phyloP scores from a whole-genome alignment of 2,888 invertebrate genomes.

The Byasa hedistus region DNA sequence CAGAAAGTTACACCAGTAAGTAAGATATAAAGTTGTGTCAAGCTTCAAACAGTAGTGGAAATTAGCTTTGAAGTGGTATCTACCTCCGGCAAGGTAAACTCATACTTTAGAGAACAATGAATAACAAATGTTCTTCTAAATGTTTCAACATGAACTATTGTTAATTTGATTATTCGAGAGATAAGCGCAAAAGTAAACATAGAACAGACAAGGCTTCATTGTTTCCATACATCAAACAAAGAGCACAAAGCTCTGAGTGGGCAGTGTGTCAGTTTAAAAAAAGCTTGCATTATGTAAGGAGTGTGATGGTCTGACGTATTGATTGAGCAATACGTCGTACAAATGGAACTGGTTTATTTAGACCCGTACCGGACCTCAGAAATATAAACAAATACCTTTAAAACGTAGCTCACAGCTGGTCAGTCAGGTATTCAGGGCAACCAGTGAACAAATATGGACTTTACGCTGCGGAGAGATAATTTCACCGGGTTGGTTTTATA shows the following conservation, averaged over 20 bases:
- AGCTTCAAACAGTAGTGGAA: background rate
- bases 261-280: conserved; percentile 61
- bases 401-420: conserved; percentile 38
- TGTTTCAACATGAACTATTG: conserved; percentile 39
- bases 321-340: conserved; percentile 53
- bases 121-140: conserved; percentile 22
- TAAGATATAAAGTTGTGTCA: too few species aligned
- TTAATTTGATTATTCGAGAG: conserved; percentile 50
- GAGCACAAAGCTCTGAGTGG: conserved; percentile 48
- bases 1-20: background rate
- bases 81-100: background rate
- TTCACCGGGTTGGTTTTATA: conserved; percentile 16
- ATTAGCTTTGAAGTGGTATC: background rate
- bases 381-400: conserved; percentile 36
- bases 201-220: conserved; percentile 52
- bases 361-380: conserved; percentile 37
- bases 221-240: conserved; percentile 48
- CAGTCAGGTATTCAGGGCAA: conserved; percentile 41
- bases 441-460: conserved; percentile 33
- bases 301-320: conserved; percentile 46
- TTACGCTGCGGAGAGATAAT: conserved; percentile 23
- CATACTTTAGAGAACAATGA: conserved; percentile 4
- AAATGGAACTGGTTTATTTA: conserved; percentile 42
- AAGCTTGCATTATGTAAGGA: conserved; percentile 57
- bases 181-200: conserved; percentile 63